Conservation (phyloP, 1,140 invertebrate genomes). For the Octopus sinensis region DNA sequence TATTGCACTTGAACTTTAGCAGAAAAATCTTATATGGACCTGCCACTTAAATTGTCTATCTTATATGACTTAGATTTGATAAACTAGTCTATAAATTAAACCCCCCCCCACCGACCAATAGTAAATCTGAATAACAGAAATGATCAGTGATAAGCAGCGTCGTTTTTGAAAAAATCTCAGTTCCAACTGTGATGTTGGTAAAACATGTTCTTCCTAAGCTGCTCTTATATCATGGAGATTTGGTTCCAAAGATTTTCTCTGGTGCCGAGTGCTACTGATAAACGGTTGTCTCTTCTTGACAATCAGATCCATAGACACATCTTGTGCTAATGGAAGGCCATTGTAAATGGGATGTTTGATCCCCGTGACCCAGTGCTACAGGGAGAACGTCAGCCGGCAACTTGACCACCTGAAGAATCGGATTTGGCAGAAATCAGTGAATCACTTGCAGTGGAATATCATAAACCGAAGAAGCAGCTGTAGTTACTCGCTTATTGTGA, state of each 20-base stretch:
- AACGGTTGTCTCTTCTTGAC: constrained; percentile 76
- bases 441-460: constrained; percentile 59
- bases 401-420: constrained; percentile 41
- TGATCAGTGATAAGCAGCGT: too few relatives aligned
- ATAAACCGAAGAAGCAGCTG: constrained; percentile 42
- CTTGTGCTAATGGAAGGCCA: constrained; percentile 77
- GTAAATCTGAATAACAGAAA: too few relatives aligned
- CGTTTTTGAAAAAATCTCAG: too few relatives aligned
- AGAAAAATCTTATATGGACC: too few relatives aligned
- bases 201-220: too few relatives aligned
- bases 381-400: constrained; percentile 37
- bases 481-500: constrained; percentile 9
- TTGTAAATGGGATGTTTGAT: constrained; percentile 42
- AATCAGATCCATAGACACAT: constrained; percentile 79
- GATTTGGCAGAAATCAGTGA: constrained; percentile 46
- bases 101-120: too few relatives aligned
- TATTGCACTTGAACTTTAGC: too few relatives aligned
- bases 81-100: too few relatives aligned
- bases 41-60: too few relatives aligned
- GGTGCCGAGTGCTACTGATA: constrained; percentile 77
- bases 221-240: constrained; percentile 73
- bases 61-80: too few relatives aligned
- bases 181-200: too few relatives aligned
- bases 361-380: constrained; percentile 42
- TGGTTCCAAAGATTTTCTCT: constrained; percentile 70